These are phyloP conservation scores for Campoletis raptor DNA, from an alignment of 2,888 invertebrate genomes.

Conservation along the genomic window DNA sequence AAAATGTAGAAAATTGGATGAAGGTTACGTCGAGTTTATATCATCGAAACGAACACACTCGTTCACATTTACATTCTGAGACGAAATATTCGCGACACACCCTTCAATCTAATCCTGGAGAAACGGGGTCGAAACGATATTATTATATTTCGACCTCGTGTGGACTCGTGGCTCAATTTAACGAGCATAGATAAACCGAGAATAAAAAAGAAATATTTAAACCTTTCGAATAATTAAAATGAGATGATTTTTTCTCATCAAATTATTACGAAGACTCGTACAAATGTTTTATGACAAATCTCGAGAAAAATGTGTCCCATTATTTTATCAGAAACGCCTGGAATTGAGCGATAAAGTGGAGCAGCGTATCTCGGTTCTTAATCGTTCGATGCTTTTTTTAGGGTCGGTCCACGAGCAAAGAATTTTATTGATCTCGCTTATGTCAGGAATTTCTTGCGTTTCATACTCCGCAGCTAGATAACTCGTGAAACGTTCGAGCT, in stretches of 20 bases:
- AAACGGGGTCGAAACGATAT: slow-evolving; percentile 65
- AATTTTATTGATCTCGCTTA: slow-evolving; percentile 15
- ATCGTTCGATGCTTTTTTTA: slow-evolving; percentile 2
- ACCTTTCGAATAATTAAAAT: not conserved
- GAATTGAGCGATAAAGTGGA: slow-evolving; percentile 18
- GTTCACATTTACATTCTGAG: slow-evolving; percentile 1
- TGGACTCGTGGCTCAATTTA: not conserved
- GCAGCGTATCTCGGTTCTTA: slow-evolving; percentile 3
- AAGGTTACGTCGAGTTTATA: slow-evolving; percentile 39
- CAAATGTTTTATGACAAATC: not conserved
- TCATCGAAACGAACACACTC: slow-evolving; percentile 1
- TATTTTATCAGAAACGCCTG: not conserved
- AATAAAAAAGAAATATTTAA: not conserved
- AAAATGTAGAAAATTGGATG: slow-evolving; percentile 46
- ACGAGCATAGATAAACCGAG: not conserved
- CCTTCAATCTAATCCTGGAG: slow-evolving; percentile 62
- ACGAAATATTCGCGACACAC: slow-evolving; percentile 51
- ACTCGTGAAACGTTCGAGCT: not conserved
- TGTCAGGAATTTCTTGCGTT: slow-evolving; percentile 12
- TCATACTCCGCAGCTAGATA: not conserved
- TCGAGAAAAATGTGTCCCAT: not conserved
- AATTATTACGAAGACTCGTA: not conserved
- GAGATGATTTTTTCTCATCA: not conserved
- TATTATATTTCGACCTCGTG: slow-evolving; percentile 53
- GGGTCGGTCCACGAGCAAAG: slow-evolving; percentile 4